Conservation (phyloP, 2,888 invertebrate genomes). For the Drosophila neotestacea region DNA sequence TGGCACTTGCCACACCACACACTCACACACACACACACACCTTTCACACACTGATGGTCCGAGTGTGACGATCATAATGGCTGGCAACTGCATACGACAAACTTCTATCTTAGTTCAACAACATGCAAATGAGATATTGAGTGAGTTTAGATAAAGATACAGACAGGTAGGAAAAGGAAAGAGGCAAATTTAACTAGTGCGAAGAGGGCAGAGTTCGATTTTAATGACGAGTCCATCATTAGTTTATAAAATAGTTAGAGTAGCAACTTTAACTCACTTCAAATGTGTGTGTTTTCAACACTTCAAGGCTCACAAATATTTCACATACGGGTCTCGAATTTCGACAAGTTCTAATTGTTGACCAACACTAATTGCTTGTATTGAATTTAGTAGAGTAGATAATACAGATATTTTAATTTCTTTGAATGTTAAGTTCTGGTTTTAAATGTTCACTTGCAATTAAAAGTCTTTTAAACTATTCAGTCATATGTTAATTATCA, state of each 20-base stretch:
- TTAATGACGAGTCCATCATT: constrained; percentile 1
- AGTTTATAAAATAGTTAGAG: constrained; percentile 17
- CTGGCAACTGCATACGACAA: constrained; percentile 45
- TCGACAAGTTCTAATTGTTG: background rate
- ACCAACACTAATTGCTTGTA: no score
- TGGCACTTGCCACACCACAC: constrained; percentile 28
- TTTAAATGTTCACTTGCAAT: no score
- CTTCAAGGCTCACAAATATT: background rate
- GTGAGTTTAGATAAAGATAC: constrained; percentile 17
- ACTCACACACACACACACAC: constrained; percentile 6
- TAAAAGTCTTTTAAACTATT: no score
- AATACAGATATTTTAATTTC: no score
- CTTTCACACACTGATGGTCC: constrained; percentile 15
- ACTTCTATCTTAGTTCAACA: constrained; percentile 42
- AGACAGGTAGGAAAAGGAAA: background rate
- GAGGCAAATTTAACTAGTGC: background rate
- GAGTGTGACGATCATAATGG: constrained; percentile 50
- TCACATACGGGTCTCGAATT: background rate
- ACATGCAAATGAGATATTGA: constrained; percentile 55
- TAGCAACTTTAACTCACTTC: constrained; percentile 32
- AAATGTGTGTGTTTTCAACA: constrained; percentile 5
- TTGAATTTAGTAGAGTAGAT: no score
- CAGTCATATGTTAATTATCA: no score
- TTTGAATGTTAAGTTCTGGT: no score
- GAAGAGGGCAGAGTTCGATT: background rate